These are phyloP conservation scores for Entomobrya proxima DNA, from an alignment of 2,888 invertebrate genomes.

Conservation along the genomic window DNA sequence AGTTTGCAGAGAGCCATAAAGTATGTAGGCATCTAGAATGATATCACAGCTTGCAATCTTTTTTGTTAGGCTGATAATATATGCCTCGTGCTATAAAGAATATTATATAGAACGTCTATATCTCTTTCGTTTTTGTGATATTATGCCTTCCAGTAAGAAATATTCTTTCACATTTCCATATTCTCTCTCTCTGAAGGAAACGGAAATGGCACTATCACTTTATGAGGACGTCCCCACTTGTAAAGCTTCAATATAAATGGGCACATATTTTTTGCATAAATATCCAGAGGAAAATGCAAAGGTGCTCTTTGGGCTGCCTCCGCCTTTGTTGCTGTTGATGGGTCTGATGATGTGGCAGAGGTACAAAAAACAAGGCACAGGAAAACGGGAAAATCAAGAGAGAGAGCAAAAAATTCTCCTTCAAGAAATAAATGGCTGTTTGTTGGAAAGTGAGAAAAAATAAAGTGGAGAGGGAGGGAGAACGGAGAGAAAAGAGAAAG, in stretches of 20 bases:
- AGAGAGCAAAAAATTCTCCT: neutral
- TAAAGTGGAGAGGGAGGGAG: no score
- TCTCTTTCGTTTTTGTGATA: no score
- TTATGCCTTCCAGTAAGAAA: no score
- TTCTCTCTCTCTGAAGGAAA: conserved; percentile 12
- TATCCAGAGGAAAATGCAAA: neutral
- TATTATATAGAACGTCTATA: no score
- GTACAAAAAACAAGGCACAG: neutral
- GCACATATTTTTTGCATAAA: neutral
- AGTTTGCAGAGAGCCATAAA: neutral
- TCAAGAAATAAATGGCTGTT: conserved; percentile 58
- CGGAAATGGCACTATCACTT: conserved; percentile 39
- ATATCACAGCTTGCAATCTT: neutral
- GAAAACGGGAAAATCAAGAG: neutral
- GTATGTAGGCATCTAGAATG: neutral
- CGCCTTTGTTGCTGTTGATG: neutral
- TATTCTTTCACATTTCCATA: neutral
- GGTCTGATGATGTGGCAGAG: neutral
- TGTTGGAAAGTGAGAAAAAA: conserved; percentile 42
- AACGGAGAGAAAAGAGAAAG: no score
- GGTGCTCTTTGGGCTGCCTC: neutral
- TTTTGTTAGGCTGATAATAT: no score
- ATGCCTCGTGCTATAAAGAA: no score
- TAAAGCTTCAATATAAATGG: conserved; percentile 28
- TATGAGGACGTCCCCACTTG: conserved; percentile 15